These are phyloP conservation scores for Drosophila mulleri DNA, from an alignment of 2,888 invertebrate genomes.

Conservation along the genomic window DNA sequence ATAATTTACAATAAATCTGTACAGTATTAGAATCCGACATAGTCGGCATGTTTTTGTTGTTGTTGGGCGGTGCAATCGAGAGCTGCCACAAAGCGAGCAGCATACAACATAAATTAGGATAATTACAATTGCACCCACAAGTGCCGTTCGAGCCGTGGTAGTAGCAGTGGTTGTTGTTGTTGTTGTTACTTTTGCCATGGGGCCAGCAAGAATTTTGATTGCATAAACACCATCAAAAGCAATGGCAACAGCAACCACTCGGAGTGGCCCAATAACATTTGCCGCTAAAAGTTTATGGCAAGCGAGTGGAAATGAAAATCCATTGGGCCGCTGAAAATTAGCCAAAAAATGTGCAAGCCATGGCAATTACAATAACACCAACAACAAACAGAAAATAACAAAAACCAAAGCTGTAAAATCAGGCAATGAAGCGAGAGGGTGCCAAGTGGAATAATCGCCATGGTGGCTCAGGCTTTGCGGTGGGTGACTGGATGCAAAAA, in stretches of 20 bases:
- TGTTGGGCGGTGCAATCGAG: slow-evolving; percentile 40
- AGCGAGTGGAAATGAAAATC: slow-evolving; percentile 71
- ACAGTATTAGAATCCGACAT: slow-evolving; percentile 61
- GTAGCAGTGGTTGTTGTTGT: slow-evolving; percentile 1
- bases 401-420: slow-evolving; percentile 17
- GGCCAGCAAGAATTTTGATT: slow-evolving; percentile 75
- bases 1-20: slow-evolving; percentile 78
- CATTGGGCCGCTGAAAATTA: slow-evolving; percentile 66
- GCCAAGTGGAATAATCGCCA: slow-evolving; percentile 42
- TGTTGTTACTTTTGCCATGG: slow-evolving; percentile 30
- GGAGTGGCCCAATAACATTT: slow-evolving; percentile 59
- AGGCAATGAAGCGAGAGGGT: slow-evolving; percentile 37
- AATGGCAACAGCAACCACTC: slow-evolving; percentile 21
- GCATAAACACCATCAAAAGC: slow-evolving; percentile 66
- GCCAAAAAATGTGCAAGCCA: slow-evolving; percentile 48
- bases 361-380: slow-evolving; percentile 63
- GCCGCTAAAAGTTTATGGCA: slow-evolving; percentile 55
- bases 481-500: slow-evolving; percentile 26
- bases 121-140: slow-evolving; percentile 82
- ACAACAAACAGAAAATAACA: slow-evolving; percentile 2
- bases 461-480: slow-evolving; percentile 15
- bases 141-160: slow-evolving; percentile 67
- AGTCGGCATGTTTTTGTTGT: not conserved
- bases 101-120: slow-evolving; percentile 77
- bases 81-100: slow-evolving; percentile 30